phyloP scores from a whole-genome alignment of 2,797 vertebrate species.

The Melanotaenia nigrans region DNA sequence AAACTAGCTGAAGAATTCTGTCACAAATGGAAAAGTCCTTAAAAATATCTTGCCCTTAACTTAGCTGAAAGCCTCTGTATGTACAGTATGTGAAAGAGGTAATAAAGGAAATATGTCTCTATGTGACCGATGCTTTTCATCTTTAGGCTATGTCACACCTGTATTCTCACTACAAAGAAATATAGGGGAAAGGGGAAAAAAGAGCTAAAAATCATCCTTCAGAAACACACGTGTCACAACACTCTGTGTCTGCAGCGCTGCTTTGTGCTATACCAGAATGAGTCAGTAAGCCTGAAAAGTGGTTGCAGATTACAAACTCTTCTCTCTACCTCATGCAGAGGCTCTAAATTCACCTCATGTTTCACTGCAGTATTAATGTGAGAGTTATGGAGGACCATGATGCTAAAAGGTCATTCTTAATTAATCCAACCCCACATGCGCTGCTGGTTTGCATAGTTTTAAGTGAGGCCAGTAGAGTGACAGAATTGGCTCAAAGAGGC shows the following conservation, averaged over 20 bases:
- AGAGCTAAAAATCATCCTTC: neutral
- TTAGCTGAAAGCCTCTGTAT: neutral
- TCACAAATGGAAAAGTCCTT: neutral
- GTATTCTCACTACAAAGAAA: neutral
- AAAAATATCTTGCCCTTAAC: neutral
- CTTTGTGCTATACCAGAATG: constrained; percentile 32
- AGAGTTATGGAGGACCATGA: constrained; percentile 36
- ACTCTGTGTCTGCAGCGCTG: constrained; percentile 21
- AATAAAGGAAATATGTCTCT: neutral
- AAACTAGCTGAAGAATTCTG: constrained; percentile 2
- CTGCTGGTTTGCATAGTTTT: constrained; percentile 33
- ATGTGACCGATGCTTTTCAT: neutral
- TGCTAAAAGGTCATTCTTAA: constrained; percentile 51
- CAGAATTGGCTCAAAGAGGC: constrained; percentile 13
- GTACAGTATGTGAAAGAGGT: neutral
- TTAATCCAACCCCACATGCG: constrained; percentile 42
- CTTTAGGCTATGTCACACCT: neutral
- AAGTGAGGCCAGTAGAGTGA: constrained; percentile 23
- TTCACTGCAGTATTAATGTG: constrained; percentile 48
- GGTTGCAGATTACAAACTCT: constrained; percentile 41
- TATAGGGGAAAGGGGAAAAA: neutral
- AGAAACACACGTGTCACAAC: constrained; percentile 10
- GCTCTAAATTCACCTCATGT: constrained; percentile 51
- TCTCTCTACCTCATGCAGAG: constrained; percentile 23
- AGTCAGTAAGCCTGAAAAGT: constrained; percentile 47